Evolutionary conservation across 2,113 vertebrate genomes (phyloP).

Genomic region (Odocoileus virginianus): DNA sequence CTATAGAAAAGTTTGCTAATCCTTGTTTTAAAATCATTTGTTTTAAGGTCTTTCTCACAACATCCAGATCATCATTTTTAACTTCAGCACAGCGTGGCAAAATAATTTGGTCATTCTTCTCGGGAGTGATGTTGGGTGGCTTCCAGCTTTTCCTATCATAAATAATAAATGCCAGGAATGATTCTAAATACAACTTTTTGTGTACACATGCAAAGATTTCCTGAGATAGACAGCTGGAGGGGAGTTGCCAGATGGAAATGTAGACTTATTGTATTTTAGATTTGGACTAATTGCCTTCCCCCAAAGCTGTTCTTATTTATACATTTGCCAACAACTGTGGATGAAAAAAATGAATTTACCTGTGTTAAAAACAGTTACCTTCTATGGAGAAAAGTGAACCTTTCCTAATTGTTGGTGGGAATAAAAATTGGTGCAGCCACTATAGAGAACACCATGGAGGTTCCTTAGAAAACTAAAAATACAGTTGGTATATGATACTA

Average conservation of each 20-base stretch:
- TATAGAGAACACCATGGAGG: not conserved
- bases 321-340: not conserved
- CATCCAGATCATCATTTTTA: not conserved
- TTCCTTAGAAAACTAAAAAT: not conserved
- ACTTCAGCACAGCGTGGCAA: not conserved
- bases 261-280: not conserved
- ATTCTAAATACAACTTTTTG: not conserved
- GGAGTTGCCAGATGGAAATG: not conserved
- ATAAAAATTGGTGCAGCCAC: not conserved
- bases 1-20: not conserved
- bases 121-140: not conserved
- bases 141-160: not conserved
- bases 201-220: not conserved
- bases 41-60: not conserved
- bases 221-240: not conserved
- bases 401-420: not conserved
- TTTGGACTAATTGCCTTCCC: not conserved
- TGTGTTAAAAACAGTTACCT: not conserved
- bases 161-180: not conserved
- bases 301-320: not conserved
- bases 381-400: not conserved
- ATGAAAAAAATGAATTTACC: not conserved
- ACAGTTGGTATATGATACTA: not conserved
- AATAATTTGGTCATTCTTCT: not conserved
- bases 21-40: not conserved